phyloP scores from a whole-genome alignment of 2,113 vertebrate species.

The human (Homo sapiens) region DNA sequence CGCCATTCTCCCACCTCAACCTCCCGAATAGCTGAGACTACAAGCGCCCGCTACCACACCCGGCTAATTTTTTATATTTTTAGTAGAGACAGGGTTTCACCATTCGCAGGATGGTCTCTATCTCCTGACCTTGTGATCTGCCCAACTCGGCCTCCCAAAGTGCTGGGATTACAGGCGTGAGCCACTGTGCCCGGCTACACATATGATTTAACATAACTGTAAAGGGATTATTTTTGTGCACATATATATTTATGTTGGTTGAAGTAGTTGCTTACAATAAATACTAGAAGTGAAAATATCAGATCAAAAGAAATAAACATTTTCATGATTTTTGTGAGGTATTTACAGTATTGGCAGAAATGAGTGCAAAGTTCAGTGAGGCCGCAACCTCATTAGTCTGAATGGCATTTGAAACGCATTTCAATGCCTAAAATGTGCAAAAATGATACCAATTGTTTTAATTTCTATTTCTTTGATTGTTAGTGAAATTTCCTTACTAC shows the following conservation, averaged over 20 bases:
- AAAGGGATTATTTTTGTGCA: neutral
- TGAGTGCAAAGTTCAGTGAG: neutral
- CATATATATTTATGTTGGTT: neutral
- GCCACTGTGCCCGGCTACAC: neutral
- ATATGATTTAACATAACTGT: neutral
- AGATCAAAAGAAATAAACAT: neutral
- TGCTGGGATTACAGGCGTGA: too few relatives aligned
- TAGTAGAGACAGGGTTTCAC: too few relatives aligned
- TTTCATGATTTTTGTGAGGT: neutral
- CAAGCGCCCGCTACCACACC: too few relatives aligned
- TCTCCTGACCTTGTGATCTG: too few relatives aligned
- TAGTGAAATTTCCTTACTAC: neutral
- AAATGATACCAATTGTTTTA: neutral
- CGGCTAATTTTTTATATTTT: too few relatives aligned
- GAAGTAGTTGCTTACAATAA: conserved; percentile 1
- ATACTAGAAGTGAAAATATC: neutral
- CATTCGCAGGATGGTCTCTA: too few relatives aligned
- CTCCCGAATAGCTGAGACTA: too few relatives aligned
- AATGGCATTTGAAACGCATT: neutral
- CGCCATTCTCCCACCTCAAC: too few relatives aligned
- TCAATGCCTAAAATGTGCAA: neutral
- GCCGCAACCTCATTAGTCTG: neutral
- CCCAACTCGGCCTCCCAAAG: too few relatives aligned
- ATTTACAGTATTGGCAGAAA: neutral
- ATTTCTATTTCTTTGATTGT: neutral